These are phyloP conservation scores for Sciaenops ocellatus DNA, from an alignment of 2,797 vertebrate genomes.

Conservation along the genomic window DNA sequence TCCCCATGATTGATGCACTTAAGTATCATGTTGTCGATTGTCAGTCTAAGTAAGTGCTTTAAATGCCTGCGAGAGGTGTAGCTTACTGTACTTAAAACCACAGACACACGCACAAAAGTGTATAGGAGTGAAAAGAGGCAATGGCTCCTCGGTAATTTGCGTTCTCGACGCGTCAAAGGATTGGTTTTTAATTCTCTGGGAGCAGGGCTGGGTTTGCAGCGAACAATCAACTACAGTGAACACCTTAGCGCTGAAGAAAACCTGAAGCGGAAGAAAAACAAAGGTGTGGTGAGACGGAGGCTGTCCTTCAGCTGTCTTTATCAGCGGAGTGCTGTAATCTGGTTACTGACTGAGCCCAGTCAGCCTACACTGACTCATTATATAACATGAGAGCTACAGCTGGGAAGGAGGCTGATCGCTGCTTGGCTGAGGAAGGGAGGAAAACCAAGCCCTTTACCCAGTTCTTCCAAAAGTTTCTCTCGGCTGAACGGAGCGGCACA, in stretches of 20 bases:
- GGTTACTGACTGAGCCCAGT: constrained; percentile 71
- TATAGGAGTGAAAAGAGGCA: neutral
- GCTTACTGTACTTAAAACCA: constrained; percentile 11
- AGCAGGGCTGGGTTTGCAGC: constrained; percentile 18
- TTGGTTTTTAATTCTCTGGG: constrained; percentile 5
- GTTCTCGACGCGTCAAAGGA: constrained; percentile 12
- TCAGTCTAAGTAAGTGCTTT: constrained; percentile 15
- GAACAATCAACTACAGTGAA: constrained; percentile 42
- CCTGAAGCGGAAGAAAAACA: constrained; percentile 57
- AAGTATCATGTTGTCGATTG: constrained; percentile 14
- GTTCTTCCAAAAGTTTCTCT: constrained; percentile 29
- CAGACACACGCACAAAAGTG: neutral
- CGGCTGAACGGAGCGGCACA: constrained; percentile 11
- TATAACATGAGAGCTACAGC: constrained; percentile 68
- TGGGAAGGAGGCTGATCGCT: constrained; percentile 52
- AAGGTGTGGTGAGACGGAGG: constrained; percentile 63
- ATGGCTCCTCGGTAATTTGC: neutral
- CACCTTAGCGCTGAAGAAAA: constrained; percentile 32
- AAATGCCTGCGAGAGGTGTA: neutral
- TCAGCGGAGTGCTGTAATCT: constrained; percentile 70
- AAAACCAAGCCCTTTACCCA: constrained; percentile 27
- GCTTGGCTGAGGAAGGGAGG: constrained; percentile 32
- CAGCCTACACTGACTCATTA: constrained; percentile 72
- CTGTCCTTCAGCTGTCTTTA: constrained; percentile 64
- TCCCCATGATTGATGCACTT: constrained; percentile 27